phyloP scores from a whole-genome alignment of 2,113 vertebrate species.

The Ictalurus punctatus region DNA sequence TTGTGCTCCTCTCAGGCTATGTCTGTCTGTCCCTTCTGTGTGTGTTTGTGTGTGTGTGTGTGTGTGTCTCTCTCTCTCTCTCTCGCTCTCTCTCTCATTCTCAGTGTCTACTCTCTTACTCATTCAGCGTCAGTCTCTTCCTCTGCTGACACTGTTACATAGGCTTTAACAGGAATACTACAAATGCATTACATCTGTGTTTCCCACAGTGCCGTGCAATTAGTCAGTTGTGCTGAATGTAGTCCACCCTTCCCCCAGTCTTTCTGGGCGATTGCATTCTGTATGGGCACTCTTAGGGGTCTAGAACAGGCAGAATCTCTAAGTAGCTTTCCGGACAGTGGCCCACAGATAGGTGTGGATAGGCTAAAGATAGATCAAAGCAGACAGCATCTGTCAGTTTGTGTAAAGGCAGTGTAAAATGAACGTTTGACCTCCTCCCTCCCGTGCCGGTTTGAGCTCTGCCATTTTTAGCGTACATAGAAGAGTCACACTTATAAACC shows the following conservation, averaged over 20 bases:
- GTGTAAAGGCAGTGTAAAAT: slow-evolving; percentile 56
- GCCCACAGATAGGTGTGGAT: slow-evolving; percentile 48
- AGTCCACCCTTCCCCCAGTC: slow-evolving; percentile 12
- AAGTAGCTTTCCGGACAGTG: slow-evolving; percentile 49
- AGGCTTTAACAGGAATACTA: not conserved
- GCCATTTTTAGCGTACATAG: slow-evolving; percentile 50
- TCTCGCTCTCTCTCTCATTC: not conserved
- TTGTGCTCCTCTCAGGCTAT: slow-evolving; percentile 38
- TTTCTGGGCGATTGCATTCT: not conserved
- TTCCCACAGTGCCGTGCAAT: slow-evolving; percentile 17
- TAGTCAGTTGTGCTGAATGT: slow-evolving; percentile 39
- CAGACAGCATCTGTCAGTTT: slow-evolving; percentile 60
- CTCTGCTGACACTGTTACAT: not conserved
- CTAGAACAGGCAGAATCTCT: slow-evolving; percentile 48
- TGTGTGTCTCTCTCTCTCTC: not conserved
- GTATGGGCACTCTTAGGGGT: slow-evolving; percentile 24
- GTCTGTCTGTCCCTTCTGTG: slow-evolving; percentile 17
- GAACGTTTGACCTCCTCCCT: slow-evolving; percentile 57
- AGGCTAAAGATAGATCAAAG: slow-evolving; percentile 63
- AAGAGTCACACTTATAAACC: slow-evolving; percentile 6
- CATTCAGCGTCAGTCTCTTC: not conserved
- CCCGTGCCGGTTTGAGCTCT: slow-evolving; percentile 33
- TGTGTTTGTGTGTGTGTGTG: not conserved
- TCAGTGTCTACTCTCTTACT: not conserved
- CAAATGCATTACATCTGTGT: slow-evolving; percentile 25